phyloP scores from a whole-genome alignment of 2,797 vertebrate species.

The Takifugu ocellatus region DNA sequence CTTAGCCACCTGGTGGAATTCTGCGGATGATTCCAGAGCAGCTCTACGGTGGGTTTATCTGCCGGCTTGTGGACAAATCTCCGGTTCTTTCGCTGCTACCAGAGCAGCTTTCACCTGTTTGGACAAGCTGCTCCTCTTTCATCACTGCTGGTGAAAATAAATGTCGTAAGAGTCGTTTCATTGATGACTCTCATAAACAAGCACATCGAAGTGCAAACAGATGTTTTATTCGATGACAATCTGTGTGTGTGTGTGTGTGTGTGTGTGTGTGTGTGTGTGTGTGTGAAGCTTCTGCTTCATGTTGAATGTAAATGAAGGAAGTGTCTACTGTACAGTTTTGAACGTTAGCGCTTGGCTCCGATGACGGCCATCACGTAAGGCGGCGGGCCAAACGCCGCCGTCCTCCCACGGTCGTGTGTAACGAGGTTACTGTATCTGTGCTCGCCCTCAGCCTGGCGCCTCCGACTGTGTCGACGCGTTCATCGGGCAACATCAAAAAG shows the following conservation, averaged over 20 bases:
- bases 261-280: not conserved
- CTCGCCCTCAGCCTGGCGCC: not conserved
- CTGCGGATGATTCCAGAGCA: too few relatives aligned
- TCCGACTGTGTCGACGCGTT: constrained; percentile 1
- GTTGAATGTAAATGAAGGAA: not conserved
- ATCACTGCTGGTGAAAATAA: too few relatives aligned
- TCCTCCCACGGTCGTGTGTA: constrained; percentile 45
- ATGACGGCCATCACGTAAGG: constrained; percentile 30
- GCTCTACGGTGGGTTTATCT: too few relatives aligned
- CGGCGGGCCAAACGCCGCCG: constrained; percentile 46
- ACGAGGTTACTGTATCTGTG: constrained; percentile 25
- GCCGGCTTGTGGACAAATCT: too few relatives aligned
- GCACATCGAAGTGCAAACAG: too few relatives aligned
- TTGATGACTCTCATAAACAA: too few relatives aligned
- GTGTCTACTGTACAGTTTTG: constrained; percentile 46
- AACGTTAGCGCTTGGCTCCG: constrained; percentile 50
- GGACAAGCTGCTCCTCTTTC: too few relatives aligned
- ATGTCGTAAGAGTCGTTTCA: too few relatives aligned
- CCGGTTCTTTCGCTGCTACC: too few relatives aligned
- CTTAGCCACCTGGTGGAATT: too few relatives aligned
- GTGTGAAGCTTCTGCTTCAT: not conserved
- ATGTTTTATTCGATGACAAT: too few relatives aligned
- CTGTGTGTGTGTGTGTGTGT: not conserved
- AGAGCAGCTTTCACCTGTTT: too few relatives aligned
- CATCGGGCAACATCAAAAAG: not conserved